Conservation (phyloP, 2,888 invertebrate genomes). For the Ormyrus thymus region DNA sequence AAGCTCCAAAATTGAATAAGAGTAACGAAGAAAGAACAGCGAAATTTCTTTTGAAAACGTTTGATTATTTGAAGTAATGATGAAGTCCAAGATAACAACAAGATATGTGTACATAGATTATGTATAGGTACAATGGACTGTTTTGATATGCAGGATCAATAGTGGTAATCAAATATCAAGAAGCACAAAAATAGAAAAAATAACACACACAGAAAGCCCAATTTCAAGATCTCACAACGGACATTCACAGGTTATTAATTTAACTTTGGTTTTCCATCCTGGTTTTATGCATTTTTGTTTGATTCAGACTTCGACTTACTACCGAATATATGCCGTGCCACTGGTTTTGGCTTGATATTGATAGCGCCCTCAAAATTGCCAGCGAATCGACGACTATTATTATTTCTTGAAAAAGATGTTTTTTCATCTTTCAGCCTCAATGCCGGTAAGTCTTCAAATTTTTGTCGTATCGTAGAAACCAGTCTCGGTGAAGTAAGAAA, state of each 20-base stretch:
- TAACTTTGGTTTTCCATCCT: constrained; percentile 39
- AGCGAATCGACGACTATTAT: constrained; percentile 44
- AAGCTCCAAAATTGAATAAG: constrained; percentile 36
- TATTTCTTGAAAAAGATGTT: constrained; percentile 21
- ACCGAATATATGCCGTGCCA: constrained; percentile 55
- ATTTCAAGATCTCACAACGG: constrained; percentile 40
- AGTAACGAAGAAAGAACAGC: background rate
- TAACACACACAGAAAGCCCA: constrained; percentile 52
- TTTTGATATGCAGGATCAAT: constrained; percentile 32
- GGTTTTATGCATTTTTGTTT: constrained; percentile 47
- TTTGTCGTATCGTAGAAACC: constrained; percentile 62
- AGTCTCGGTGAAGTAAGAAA: constrained; percentile 63
- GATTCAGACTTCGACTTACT: constrained; percentile 53
- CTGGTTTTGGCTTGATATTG: constrained; percentile 50
- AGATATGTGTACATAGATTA: constrained; percentile 40
- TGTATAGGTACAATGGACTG: constrained; percentile 25
- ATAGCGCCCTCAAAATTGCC: constrained; percentile 55
- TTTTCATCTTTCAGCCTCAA: constrained; percentile 52
- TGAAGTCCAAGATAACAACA: constrained; percentile 41
- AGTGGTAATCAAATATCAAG: constrained; percentile 22
- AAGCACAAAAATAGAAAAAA: constrained; percentile 24
- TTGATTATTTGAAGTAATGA: constrained; percentile 44
- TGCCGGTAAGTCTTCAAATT: constrained; percentile 54
- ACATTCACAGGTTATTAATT: constrained; percentile 50
- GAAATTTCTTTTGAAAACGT: no score